Evolutionary conservation across 2,888 invertebrate genomes (phyloP), one percentile per base, ranked within the genome.

Genomic region (Nomada goodeniana): DNA sequence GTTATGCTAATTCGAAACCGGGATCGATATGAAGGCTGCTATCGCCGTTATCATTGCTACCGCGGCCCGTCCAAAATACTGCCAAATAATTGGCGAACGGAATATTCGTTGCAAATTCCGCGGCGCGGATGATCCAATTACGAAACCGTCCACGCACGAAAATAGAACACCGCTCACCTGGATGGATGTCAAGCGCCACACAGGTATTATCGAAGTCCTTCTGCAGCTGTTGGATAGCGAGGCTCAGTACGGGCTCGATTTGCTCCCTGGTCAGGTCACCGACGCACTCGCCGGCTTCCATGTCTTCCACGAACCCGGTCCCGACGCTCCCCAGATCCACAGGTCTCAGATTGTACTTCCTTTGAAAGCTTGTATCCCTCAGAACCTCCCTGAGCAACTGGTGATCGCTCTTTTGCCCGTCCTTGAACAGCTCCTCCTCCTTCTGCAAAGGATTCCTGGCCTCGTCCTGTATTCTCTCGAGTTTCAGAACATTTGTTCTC

Each of bases 131-230:
- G 18, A 18, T 5, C 15, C 15, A 50, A 15, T 0, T 50, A 29
- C 10, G 10, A 18, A 0, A 15, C 13, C 15, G 15, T 47, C 11
- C 47, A 47, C 15, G 10, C 15, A 10, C 36, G 20, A 23, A 11
- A 44, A 65, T 11, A 9, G 9, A 67, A 3, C 0, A 11, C 11
- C 59, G 95, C 96, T 96, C 94, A 98, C 98, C 98, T 94, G 97
- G 96, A 93, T 98, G 97, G 94, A 98, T 98, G 94, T 97, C 97
- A 91, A 98, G 95, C 89, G 97, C 96, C 72, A 96, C 96, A 94
- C 98, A 98, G 13, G 98, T 97, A 92, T 96, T 97, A 93, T 97
- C 97, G 70, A 98, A 97, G 92, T 98, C 98, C 91, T 97, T 96
- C 90, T 97, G 96, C 87, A 97, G 96, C 93, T 98, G 97, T 92